Evolutionary conservation across 2,113 vertebrate species (phyloP).

Genomic region (Siniperca chuatsi): DNA sequence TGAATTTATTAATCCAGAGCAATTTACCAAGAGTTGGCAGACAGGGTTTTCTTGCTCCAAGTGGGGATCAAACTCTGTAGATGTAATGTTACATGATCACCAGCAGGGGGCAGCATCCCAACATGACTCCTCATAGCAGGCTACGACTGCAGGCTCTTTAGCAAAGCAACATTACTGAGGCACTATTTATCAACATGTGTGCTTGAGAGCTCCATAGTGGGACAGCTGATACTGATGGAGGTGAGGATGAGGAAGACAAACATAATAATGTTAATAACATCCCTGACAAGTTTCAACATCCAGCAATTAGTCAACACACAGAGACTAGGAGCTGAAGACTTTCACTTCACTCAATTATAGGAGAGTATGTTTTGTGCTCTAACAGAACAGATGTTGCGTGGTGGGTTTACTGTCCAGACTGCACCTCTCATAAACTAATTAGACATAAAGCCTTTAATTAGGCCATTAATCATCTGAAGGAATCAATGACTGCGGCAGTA

Average conservation of each 20-base stretch:
- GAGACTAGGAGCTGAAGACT: neutral
- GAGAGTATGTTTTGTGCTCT: constrained; percentile 4
- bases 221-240: neutral
- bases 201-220: neutral
- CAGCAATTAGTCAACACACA: neutral
- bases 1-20: neutral
- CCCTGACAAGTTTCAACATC: neutral
- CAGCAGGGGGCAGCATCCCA: constrained; percentile 62
- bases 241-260: neutral
- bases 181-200: neutral
- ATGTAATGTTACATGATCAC: constrained; percentile 5
- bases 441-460: constrained; percentile 67
- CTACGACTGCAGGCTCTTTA: neutral
- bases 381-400: constrained; percentile 29
- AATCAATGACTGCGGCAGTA: constrained; percentile 30
- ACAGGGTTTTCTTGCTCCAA: neutral
- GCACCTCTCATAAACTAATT: constrained; percentile 58
- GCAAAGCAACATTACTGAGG: neutral
- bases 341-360: constrained; percentile 23
- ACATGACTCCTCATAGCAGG: neutral
- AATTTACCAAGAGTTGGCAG: neutral
- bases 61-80: neutral
- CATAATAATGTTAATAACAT: neutral
- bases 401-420: constrained; percentile 41
- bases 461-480: constrained; percentile 64